These are phyloP conservation scores for Malurus alboscapulatus DNA, from an alignment of 2,113 vertebrate species.

Conservation along the genomic window DNA sequence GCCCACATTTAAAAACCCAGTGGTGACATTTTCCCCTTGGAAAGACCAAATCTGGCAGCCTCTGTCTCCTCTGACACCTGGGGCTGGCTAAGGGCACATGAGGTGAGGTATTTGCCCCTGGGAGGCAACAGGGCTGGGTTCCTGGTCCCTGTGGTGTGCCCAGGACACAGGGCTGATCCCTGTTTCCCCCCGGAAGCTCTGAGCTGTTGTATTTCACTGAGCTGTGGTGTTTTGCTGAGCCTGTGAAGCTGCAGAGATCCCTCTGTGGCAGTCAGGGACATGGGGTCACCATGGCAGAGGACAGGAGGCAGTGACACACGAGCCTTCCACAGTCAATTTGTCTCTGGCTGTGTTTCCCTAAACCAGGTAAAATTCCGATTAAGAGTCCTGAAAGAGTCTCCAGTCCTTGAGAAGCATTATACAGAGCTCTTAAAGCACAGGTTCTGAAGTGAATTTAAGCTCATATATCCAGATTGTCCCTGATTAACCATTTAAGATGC, in stretches of 20 bases:
- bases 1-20: not conserved
- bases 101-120: not conserved
- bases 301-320: not conserved
- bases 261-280: accelerated
- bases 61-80: not conserved
- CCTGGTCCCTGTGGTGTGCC: accelerated
- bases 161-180: not conserved
- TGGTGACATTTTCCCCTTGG: not conserved
- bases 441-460: slow-evolving; percentile 27
- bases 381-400: not conserved
- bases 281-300: accelerated
- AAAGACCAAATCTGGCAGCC: not conserved
- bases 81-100: too few relatives aligned
- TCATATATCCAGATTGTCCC: not conserved
- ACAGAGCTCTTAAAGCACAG: not conserved
- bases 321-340: not conserved
- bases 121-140: not conserved
- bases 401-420: not conserved
- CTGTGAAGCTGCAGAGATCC: not conserved
- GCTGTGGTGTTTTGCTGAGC: not conserved
- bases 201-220: not conserved
- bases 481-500: slow-evolving; percentile 20
- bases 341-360: not conserved
- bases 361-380: not conserved
- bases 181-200: not conserved